phyloP scores from a whole-genome alignment of 1,140 invertebrate species.

The Drosophila funebris region DNA sequence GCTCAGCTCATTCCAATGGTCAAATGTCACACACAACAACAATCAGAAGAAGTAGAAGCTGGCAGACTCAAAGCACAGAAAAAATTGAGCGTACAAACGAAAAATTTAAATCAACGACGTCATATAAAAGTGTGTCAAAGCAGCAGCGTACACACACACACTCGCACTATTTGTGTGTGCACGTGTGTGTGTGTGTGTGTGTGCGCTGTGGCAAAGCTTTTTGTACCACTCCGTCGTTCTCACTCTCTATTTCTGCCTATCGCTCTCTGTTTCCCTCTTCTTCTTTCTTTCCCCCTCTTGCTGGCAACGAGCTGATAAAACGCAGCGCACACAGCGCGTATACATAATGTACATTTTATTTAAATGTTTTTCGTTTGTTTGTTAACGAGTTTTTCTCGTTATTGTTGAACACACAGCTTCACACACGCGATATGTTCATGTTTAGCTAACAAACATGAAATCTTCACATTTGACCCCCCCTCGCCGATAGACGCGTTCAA shows the following conservation, averaged over 20 bases:
- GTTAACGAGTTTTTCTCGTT: conserved; percentile 76
- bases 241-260: conserved; percentile 24
- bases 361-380: conserved; percentile 70
- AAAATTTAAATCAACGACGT: conserved; percentile 82
- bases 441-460: conserved; percentile 16
- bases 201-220: conserved; percentile 53
- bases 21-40: conserved; percentile 53
- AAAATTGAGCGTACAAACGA: conserved; percentile 61
- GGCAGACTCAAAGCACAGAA: conserved; percentile 25
- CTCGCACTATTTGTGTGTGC: background rate
- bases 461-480: background rate
- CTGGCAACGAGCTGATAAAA: conserved; percentile 60
- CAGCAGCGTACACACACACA: conserved; percentile 55
- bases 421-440: conserved; percentile 26
- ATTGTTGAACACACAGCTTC: conserved; percentile 29
- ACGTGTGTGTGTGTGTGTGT: conserved; percentile 11
- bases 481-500: conserved; percentile 5
- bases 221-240: conserved; percentile 35
- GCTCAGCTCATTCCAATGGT: conserved; percentile 53
- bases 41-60: conserved; percentile 33
- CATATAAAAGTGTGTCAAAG: conserved; percentile 83
- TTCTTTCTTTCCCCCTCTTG: conserved; percentile 14
- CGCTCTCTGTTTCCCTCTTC: conserved; percentile 19
- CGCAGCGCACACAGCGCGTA: conserved; percentile 70
- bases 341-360: conserved; percentile 74